Evolutionary conservation across 2,888 invertebrate species (phyloP).

Genomic region (Andrena trimmerana): DNA sequence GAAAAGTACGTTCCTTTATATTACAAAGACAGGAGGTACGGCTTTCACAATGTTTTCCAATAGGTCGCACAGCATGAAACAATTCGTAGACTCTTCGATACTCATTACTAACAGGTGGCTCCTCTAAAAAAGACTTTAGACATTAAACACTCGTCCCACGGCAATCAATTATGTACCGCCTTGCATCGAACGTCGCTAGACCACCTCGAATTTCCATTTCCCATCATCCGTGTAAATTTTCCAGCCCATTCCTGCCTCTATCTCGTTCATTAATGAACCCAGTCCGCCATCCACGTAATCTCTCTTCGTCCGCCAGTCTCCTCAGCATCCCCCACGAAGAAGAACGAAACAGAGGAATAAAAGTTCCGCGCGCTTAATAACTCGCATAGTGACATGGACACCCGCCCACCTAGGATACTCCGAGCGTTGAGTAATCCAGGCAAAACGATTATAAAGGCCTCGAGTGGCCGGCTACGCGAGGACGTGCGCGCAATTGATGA

Average conservation of each 20-base stretch:
- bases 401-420: slow-evolving; percentile 54
- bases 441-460: slow-evolving; percentile 45
- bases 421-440: slow-evolving; percentile 45
- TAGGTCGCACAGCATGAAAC: no score
- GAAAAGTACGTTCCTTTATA: neutral
- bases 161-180: slow-evolving; percentile 37
- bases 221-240: slow-evolving; percentile 47
- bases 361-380: slow-evolving; percentile 51
- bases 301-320: slow-evolving; percentile 39
- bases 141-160: neutral
- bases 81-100: neutral
- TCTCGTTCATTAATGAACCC: slow-evolving; percentile 55
- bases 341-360: slow-evolving; percentile 11
- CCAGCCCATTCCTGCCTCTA: neutral
- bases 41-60: no score
- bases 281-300: slow-evolving; percentile 33
- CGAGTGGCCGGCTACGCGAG: slow-evolving; percentile 14
- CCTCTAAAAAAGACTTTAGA: neutral
- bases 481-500: slow-evolving; percentile 60
- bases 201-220: slow-evolving; percentile 49
- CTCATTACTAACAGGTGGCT: neutral
- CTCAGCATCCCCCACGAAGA: slow-evolving; percentile 8
- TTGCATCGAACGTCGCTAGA: slow-evolving; percentile 33
- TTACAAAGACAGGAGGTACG: neutral
- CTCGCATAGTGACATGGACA: slow-evolving; percentile 48